A percentile compares a stretch with the other conserved stretches of the same genome.
These are phyloP conservation scores for Cantharis nigra DNA, from an alignment of 2,888 invertebrate genomes.

Conservation along the genomic window DNA sequence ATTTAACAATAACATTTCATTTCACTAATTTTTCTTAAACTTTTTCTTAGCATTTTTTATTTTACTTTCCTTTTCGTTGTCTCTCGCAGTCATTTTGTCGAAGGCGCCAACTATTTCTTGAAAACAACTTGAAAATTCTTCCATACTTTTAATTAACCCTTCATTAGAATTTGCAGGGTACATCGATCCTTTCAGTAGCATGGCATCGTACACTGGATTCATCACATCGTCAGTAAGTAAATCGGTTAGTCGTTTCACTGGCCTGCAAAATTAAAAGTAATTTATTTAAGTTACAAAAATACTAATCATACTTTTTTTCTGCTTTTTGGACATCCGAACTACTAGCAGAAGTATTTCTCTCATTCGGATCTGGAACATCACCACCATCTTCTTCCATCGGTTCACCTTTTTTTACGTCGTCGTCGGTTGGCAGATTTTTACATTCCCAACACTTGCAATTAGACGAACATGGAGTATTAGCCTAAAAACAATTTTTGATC, in stretches of 20 bases:
- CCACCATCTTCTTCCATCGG: constrained; percentile 27
- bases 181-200: constrained; percentile 88
- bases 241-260: constrained; percentile 75
- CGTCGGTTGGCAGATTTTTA: constrained; percentile 82
- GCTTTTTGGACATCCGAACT: constrained; percentile 30
- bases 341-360: constrained; percentile 25
- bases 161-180: not conserved
- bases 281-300: not conserved
- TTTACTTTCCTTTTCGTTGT: no score
- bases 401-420: constrained; percentile 48
- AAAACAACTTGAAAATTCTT: not conserved
- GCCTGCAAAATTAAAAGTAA: constrained; percentile 51
- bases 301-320: constrained; percentile 40
- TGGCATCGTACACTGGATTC: constrained; percentile 93
- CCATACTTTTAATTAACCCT: not conserved
- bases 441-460: constrained; percentile 97
- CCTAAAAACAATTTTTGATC: constrained; percentile 60
- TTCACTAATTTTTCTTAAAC: no score
- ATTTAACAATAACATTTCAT: no score
- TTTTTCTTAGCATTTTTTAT: no score
- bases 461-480: constrained; percentile 94
- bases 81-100: no score
- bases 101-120: no score
- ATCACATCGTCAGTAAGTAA: constrained; percentile 94
- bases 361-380: constrained; percentile 32